Conservation (phyloP, 2,888 invertebrate species). For the Diarsia mendica region DNA sequence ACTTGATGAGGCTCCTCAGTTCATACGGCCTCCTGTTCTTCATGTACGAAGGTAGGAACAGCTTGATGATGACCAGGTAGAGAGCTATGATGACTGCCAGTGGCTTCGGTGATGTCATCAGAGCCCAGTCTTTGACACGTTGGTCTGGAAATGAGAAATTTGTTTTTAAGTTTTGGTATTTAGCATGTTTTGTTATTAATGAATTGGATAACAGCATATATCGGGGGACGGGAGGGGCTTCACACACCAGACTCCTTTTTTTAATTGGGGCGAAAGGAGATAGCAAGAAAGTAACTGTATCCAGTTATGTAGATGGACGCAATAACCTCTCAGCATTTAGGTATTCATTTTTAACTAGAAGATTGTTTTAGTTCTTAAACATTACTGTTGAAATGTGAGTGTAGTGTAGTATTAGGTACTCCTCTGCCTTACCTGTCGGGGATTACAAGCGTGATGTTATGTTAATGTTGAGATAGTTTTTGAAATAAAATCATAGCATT, state of each 20-base stretch:
- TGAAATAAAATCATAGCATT: not conserved
- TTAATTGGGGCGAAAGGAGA: not conserved
- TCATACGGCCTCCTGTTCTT: conserved; percentile 91
- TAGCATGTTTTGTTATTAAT: not conserved
- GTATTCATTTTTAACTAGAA: no score
- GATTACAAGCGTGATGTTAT: no score
- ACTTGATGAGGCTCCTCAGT: conserved; percentile 91
- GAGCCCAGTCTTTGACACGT: conserved; percentile 91
- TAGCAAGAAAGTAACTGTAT: not conserved
- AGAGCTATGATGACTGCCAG: conserved; percentile 85
- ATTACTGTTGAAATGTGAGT: no score
- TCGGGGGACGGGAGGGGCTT: no score
- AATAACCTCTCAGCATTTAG: not conserved
- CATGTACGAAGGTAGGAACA: conserved; percentile 93
- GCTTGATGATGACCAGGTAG: conserved; percentile 90
- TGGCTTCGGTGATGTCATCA: conserved; percentile 91
- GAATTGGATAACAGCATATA: no score
- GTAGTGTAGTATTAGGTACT: no score
- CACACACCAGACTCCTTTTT: no score
- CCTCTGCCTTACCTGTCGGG: no score
- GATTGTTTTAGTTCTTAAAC: no score
- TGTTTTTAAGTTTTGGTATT: fast-evolving
- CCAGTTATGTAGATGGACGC: not conserved
- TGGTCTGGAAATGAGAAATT: conserved; percentile 81
- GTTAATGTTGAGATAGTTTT: not conserved